Conservation (phyloP, 2,797 vertebrate species). For the Atherinosoma microstoma region DNA sequence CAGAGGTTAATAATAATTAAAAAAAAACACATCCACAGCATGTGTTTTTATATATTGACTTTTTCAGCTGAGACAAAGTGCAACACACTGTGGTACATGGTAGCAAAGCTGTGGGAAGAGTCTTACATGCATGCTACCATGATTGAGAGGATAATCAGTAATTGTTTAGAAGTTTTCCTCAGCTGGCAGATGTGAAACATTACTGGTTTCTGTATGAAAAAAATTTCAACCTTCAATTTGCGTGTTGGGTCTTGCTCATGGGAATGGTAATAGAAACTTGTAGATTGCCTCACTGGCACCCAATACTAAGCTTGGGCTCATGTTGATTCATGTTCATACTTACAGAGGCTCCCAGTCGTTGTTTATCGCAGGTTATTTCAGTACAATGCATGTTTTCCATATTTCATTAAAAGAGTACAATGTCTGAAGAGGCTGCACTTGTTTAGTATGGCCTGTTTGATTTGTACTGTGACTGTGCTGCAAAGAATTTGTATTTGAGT, state of each 20-base stretch:
- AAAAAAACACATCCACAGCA: too few relatives aligned
- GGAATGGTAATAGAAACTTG: background rate
- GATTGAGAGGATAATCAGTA: background rate
- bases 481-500: conserved; percentile 68
- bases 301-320: background rate
- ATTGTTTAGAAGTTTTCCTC: conserved; percentile 3
- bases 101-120: background rate
- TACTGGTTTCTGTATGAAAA: conserved; percentile 10
- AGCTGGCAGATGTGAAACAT: background rate
- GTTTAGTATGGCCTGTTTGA: conserved; percentile 53
- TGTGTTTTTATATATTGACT: background rate
- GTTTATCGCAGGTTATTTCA: conserved; percentile 40
- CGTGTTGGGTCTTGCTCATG: background rate
- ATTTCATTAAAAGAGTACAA: conserved; percentile 36
- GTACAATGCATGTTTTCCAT: conserved; percentile 32
- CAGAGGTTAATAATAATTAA: too few relatives aligned
- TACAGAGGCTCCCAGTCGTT: conserved; percentile 13
- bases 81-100: background rate
- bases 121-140: background rate
- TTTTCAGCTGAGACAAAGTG: background rate
- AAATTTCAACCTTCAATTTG: conserved; percentile 4
- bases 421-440: conserved; percentile 53
- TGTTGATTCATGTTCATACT: conserved; percentile 27
- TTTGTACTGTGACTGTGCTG: conserved; percentile 53
- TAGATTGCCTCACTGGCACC: background rate